Percentiles rank a stretch among this genome's conserved stretches.
Evolutionary conservation across 2,113 vertebrate species (phyloP).

Genomic region (Lophius piscatorius): DNA sequence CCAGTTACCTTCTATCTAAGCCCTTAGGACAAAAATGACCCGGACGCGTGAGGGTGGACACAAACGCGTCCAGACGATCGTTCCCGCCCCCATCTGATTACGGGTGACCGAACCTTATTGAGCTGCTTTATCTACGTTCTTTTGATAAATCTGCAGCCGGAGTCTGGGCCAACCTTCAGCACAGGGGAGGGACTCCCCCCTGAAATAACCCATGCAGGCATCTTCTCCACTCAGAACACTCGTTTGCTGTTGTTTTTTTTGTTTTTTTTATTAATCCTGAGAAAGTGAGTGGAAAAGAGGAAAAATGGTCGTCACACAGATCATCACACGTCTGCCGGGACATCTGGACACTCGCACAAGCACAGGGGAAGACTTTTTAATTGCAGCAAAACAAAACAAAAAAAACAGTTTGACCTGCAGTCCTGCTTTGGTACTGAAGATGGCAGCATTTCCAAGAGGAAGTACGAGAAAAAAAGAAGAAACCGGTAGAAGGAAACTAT

Average conservation of each 20-base stretch:
- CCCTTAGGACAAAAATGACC: no score
- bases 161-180: slow-evolving; percentile 3
- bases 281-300: slow-evolving; percentile 92
- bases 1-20: no score
- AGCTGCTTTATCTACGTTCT: slow-evolving; percentile 27
- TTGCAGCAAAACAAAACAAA: no score
- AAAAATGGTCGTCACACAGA: slow-evolving; percentile 84
- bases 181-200: slow-evolving; percentile 4
- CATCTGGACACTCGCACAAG: slow-evolving; percentile 86
- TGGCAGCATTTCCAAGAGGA: slow-evolving; percentile 62
- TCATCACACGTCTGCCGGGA: slow-evolving; percentile 83
- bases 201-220: slow-evolving; percentile 35
- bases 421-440: slow-evolving; percentile 82
- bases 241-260: slow-evolving; percentile 59
- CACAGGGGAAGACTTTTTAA: slow-evolving; percentile 79
- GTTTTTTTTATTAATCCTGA: slow-evolving; percentile 95
- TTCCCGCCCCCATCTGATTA: slow-evolving; percentile 10
- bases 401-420: slow-evolving; percentile 76
- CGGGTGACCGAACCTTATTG: slow-evolving; percentile 14
- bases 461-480: neutral
- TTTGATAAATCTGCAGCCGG: slow-evolving; percentile 17
- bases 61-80: slow-evolving; percentile 15
- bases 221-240: slow-evolving; percentile 69
- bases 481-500: slow-evolving; percentile 11
- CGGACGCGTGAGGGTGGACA: neutral